phyloP scores from a whole-genome alignment of 2,888 invertebrate species.

The Iselma pallidipennis region DNA sequence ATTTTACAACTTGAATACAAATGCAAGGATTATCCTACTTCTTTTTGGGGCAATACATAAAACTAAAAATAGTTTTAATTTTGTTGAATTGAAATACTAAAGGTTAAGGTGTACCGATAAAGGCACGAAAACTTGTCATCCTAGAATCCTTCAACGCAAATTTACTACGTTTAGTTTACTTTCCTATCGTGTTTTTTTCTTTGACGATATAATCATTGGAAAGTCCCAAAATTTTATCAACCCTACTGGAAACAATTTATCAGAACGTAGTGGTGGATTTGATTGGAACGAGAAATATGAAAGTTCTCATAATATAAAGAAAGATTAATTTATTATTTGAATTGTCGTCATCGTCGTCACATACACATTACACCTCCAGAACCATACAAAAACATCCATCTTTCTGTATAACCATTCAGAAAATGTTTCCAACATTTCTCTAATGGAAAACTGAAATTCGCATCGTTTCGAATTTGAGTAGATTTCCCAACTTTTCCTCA shows the following conservation, averaged over 20 bases:
- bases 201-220: too few species aligned
- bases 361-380: neutral
- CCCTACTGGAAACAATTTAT: neutral
- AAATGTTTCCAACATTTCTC: neutral
- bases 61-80: too few species aligned
- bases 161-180: too few species aligned
- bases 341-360: neutral
- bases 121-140: too few species aligned
- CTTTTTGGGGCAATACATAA: too few species aligned
- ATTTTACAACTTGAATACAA: too few species aligned
- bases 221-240: too few species aligned
- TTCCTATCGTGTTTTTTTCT: too few species aligned
- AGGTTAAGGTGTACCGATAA: too few species aligned
- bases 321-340: neutral
- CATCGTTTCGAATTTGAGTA: neutral
- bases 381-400: neutral
- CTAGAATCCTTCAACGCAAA: too few species aligned
- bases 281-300: neutral
- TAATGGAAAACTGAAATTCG: neutral
- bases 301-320: neutral
- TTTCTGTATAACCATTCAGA: neutral
- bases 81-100: too few species aligned
- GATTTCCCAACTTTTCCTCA: neutral
- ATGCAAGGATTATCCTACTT: too few species aligned
- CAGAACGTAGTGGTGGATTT: neutral